phyloP scores from a whole-genome alignment of 2,113 vertebrate genomes.

The Rhea pennata region DNA sequence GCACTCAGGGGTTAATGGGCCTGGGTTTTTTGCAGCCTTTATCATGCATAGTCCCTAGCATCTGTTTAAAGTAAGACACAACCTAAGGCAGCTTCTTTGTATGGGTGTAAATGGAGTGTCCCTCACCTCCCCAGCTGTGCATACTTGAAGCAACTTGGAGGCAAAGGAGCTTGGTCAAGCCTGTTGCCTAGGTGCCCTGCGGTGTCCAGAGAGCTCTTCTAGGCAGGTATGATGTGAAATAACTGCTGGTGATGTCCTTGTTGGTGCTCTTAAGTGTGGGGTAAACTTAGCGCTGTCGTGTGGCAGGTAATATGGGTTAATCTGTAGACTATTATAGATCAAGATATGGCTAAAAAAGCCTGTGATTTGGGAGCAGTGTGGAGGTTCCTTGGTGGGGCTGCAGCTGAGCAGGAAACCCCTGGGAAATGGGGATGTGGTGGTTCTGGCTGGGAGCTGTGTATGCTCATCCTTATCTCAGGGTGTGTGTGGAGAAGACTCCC shows the following conservation, averaged over 20 bases:
- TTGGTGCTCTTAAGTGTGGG: not conserved
- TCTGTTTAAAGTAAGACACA: not conserved
- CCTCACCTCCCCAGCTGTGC: not conserved
- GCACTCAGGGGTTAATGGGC: not conserved
- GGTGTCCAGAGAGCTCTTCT: not conserved
- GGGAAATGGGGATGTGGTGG: accelerated
- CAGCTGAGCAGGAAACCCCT: not conserved
- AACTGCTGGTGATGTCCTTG: accelerated
- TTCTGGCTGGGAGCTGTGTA: not conserved
- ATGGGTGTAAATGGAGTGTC: not conserved
- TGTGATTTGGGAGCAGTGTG: not conserved
- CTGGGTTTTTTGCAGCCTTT: not conserved
- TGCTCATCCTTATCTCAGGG: accelerated
- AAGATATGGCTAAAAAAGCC: not conserved
- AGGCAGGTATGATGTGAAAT: not conserved
- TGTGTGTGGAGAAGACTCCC: too few species aligned
- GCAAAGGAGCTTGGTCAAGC: accelerated
- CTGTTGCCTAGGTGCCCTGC: accelerated
- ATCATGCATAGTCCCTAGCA: not conserved
- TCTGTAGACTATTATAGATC: accelerated
- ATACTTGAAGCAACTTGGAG: not conserved
- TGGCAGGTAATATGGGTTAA: not conserved
- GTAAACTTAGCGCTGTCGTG: accelerated
- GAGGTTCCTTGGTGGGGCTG: accelerated
- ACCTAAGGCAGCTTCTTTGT: not conserved